These are phyloP conservation scores for Probosciger aterrimus DNA, from an alignment of 2,113 vertebrate species.

Conservation along the genomic window DNA sequence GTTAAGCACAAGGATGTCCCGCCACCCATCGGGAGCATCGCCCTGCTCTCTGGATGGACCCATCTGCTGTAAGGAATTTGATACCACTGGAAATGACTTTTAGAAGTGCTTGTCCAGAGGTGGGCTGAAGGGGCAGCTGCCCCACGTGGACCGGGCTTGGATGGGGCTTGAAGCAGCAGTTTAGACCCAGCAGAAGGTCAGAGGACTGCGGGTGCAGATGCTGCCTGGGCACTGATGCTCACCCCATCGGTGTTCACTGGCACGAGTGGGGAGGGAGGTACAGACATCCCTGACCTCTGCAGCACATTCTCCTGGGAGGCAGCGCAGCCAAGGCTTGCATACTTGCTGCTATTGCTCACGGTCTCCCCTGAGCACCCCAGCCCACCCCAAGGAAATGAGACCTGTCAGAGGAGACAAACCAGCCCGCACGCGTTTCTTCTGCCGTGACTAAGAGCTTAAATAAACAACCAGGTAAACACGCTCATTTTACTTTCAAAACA, in stretches of 20 bases:
- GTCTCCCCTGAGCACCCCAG: neutral
- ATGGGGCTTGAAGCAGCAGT: neutral
- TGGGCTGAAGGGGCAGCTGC: neutral
- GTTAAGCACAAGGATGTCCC: neutral
- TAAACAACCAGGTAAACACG: neutral
- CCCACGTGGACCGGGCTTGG: accelerated
- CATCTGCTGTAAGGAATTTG: neutral
- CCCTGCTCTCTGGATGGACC: neutral
- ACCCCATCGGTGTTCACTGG: accelerated
- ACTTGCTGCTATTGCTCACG: neutral
- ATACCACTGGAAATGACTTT: neutral
- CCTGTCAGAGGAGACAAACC: neutral
- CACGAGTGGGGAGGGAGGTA: accelerated
- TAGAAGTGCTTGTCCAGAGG: neutral
- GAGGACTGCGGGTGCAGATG: neutral
- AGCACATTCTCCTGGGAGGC: neutral
- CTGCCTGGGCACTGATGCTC: accelerated
- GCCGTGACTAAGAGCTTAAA: neutral
- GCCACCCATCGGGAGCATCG: neutral
- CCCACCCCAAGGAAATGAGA: neutral
- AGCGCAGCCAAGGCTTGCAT: neutral
- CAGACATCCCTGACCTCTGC: accelerated
- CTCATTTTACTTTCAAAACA: constrained; percentile 33
- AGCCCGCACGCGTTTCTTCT: neutral
- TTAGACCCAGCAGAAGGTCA: neutral